These are phyloP conservation scores for Pseudanteris insignis DNA, from an alignment of 2,888 invertebrate genomes.

Conservation along the genomic window DNA sequence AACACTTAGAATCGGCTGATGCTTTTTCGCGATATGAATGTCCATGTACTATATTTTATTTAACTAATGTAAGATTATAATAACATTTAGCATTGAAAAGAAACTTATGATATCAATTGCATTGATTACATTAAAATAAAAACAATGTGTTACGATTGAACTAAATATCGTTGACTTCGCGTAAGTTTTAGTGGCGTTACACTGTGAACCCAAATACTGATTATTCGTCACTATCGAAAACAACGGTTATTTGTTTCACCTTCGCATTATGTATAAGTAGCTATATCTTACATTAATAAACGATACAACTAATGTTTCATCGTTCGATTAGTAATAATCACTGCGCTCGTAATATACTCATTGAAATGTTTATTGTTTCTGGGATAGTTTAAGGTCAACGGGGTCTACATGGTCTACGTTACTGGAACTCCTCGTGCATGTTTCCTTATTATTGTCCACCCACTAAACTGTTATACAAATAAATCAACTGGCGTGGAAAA, in stretches of 20 bases:
- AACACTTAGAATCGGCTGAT: conserved; percentile 34
- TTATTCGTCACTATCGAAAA: conserved; percentile 21
- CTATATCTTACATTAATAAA: conserved; percentile 24
- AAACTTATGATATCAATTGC: conserved; percentile 40
- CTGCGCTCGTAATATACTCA: conserved; percentile 17
- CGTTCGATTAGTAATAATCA: conserved; percentile 27
- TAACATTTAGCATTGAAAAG: conserved; percentile 42
- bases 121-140: conserved; percentile 11
- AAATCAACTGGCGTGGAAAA: conserved; percentile 10
- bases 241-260: conserved; percentile 10
- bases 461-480: conserved; percentile 32
- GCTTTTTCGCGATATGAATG: conserved; percentile 41
- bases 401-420: conserved; percentile 2
- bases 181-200: no score
- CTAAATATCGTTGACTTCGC: no score
- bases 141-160: conserved; percentile 1
- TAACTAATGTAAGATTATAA: conserved; percentile 35
- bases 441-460: conserved; percentile 43
- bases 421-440: conserved; percentile 27
- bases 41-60: conserved; percentile 28
- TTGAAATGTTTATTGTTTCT: conserved; percentile 3
- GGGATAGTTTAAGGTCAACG: background rate
- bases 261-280: conserved; percentile 38
- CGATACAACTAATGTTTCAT: conserved; percentile 18
- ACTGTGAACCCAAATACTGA: no score